These are phyloP conservation scores for Hippasteria phrygiana DNA, from an alignment of 53 echinoderm and acorn worm species.

Conservation along the genomic window DNA sequence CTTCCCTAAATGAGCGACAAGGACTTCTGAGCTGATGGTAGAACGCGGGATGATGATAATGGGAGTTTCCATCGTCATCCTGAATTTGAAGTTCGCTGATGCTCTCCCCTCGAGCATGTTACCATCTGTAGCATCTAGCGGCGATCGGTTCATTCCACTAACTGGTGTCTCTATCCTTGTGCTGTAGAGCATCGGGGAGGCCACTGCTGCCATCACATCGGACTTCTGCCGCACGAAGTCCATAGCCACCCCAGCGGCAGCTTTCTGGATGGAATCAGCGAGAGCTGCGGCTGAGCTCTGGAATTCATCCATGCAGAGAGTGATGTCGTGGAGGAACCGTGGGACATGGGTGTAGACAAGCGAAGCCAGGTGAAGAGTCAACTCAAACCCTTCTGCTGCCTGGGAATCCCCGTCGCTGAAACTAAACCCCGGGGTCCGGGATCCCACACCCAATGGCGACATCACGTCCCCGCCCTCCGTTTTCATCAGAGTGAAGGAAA, in stretches of 20 bases:
- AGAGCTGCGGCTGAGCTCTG: conserved; percentile 85
- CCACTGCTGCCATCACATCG: conserved; percentile 64
- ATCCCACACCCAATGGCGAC: conserved; percentile 18
- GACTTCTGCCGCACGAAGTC: conserved; percentile 85
- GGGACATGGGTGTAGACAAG: conserved; percentile 95
- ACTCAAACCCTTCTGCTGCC: conserved; percentile 10
- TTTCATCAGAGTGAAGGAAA: conserved; percentile 66
- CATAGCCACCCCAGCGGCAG: conserved; percentile 91
- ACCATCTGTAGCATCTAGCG: conserved; percentile 43
- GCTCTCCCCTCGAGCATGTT: neutral
- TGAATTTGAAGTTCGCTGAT: conserved; percentile 64
- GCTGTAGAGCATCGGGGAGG: conserved; percentile 74
- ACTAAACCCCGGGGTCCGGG: conserved; percentile 48
- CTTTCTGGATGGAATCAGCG: conserved; percentile 92
- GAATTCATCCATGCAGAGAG: conserved; percentile 89
- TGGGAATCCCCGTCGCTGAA: conserved; percentile 59
- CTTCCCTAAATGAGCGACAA: conserved; percentile 95
- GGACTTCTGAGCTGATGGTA: conserved; percentile 84
- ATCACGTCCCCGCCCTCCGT: neutral
- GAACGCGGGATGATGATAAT: conserved; percentile 89
- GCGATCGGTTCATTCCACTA: neutral
- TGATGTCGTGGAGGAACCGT: conserved; percentile 84
- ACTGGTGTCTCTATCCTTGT: conserved; percentile 74
- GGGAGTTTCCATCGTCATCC: conserved; percentile 93
- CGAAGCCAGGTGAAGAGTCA: conserved; percentile 85